phyloP scores from a whole-genome alignment of 2,888 invertebrate genomes.

The Abscondita cerata region DNA sequence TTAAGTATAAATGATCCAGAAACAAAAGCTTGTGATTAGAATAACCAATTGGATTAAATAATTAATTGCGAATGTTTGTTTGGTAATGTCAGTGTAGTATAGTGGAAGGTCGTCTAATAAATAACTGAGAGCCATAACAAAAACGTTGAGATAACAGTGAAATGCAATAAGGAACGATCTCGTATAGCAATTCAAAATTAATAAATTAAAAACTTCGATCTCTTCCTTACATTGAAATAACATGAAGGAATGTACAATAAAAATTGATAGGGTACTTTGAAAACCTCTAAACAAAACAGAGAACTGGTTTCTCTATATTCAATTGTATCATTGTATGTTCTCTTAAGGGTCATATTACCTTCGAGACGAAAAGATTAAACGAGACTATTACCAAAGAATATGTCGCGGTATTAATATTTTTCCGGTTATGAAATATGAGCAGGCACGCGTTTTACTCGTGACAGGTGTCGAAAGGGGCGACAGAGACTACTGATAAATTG shows the following conservation, averaged over 20 bases:
- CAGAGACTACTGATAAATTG: conserved; percentile 57
- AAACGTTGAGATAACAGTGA: neutral
- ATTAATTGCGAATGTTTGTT: too few species aligned
- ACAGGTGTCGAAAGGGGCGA: conserved; percentile 57
- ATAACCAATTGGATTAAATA: too few species aligned
- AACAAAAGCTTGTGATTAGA: too few species aligned
- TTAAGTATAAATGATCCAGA: too few species aligned
- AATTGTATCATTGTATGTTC: conserved; percentile 25
- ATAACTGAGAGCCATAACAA: too few species aligned
- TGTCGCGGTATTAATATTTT: conserved; percentile 49
- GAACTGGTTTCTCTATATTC: conserved; percentile 28
- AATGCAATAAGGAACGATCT: conserved; percentile 2
- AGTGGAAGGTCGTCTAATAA: too few species aligned
- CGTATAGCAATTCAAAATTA: conserved; percentile 18
- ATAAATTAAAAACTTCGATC: conserved; percentile 18
- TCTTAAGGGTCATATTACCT: conserved; percentile 28
- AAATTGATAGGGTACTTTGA: conserved; percentile 25
- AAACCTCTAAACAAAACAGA: conserved; percentile 25
- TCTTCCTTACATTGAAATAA: conserved; percentile 14
- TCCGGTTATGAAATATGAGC: conserved; percentile 53
- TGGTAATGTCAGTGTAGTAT: too few species aligned
- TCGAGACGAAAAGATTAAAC: conserved; percentile 40
- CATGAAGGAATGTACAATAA: conserved; percentile 24
- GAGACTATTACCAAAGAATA: conserved; percentile 41
- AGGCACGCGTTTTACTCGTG: conserved; percentile 49